A percentile compares a stretch with the other conserved stretches of the same genome.
Evolutionary conservation across 2,113 vertebrate genomes (phyloP).

Genomic region (Solea solea): DNA sequence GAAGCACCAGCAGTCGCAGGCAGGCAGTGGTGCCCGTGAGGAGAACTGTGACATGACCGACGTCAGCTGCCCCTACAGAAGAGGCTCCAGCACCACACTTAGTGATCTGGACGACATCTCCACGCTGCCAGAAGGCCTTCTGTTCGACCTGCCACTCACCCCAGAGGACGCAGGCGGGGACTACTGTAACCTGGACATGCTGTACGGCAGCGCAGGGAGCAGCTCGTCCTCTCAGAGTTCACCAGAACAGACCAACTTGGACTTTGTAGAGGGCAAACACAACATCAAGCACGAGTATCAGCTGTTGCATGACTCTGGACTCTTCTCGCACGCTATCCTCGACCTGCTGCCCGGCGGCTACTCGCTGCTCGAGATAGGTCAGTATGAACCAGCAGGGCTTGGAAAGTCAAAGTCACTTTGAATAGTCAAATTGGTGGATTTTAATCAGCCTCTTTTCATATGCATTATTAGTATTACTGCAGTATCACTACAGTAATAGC

Average conservation of each 20-base stretch:
- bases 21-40: conserved; percentile 36
- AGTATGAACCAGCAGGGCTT: conserved; percentile 37
- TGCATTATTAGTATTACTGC: too few relatives aligned
- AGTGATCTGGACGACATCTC: conserved; percentile 88
- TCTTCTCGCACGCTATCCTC: conserved; percentile 77
- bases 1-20: conserved; percentile 90
- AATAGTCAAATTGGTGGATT: too few relatives aligned
- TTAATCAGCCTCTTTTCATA: too few relatives aligned
- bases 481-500: too few relatives aligned
- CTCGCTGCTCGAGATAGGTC: conserved; percentile 86
- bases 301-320: conserved; percentile 84
- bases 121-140: conserved; percentile 84
- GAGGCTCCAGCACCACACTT: conserved; percentile 82
- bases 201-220: conserved; percentile 77
- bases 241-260: conserved; percentile 85
- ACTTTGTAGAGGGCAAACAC: conserved; percentile 77
- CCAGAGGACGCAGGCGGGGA: conserved; percentile 81
- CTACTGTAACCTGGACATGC: conserved; percentile 86
- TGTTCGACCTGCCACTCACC: conserved; percentile 90
- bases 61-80: conserved; percentile 80
- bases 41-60: conserved; percentile 69
- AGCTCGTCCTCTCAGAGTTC: conserved; percentile 86
- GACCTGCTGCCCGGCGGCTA: conserved; percentile 75
- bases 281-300: conserved; percentile 88
- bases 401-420: not conserved